Conservation (phyloP, 2,113 vertebrate genomes). For the Ramphastos sulfuratus region DNA sequence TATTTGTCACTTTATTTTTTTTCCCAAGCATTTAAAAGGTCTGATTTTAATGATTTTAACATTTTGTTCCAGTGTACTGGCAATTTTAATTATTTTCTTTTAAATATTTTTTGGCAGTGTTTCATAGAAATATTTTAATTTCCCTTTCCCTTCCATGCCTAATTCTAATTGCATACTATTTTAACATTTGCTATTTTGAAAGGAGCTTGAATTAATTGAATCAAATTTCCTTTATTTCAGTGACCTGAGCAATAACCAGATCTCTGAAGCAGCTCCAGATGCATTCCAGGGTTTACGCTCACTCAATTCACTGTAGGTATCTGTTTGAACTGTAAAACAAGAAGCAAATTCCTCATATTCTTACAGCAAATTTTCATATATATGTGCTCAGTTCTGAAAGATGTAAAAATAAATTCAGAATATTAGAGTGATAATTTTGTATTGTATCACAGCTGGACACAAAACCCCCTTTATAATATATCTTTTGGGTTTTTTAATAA, state of each 20-base stretch:
- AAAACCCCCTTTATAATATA: background rate
- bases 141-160: background rate
- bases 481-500: background rate
- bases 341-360: background rate
- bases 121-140: background rate
- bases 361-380: background rate
- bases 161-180: background rate
- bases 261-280: slow-evolving; percentile 94
- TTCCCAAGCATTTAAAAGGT: background rate
- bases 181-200: background rate
- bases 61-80: background rate
- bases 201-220: slow-evolving; percentile 11
- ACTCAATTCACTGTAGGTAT: slow-evolving; percentile 96
- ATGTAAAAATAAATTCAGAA: background rate
- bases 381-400: background rate
- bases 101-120: background rate
- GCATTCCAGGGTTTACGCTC: slow-evolving; percentile 96
- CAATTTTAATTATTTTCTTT: background rate
- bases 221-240: slow-evolving; percentile 72
- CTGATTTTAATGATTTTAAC: background rate
- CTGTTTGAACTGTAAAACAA: background rate
- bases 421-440: background rate
- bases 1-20: background rate
- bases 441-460: background rate
- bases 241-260: slow-evolving; percentile 98